These are phyloP conservation scores for Selenia dentaria DNA, from an alignment of 2,888 invertebrate species.

Conservation along the genomic window DNA sequence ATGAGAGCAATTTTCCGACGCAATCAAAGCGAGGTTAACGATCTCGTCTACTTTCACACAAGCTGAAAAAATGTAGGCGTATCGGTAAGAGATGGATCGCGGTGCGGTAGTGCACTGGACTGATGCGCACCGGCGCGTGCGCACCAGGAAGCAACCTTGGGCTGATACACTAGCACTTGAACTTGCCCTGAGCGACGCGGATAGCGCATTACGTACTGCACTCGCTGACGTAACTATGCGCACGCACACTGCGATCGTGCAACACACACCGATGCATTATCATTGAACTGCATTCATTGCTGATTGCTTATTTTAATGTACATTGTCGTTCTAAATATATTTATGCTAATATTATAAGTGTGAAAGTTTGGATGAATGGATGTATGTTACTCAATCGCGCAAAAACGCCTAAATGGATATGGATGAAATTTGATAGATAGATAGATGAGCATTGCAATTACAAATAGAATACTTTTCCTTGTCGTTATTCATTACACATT, in stretches of 20 bases:
- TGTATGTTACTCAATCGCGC: no score
- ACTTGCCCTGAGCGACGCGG: constrained; percentile 63
- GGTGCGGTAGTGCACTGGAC: constrained; percentile 21
- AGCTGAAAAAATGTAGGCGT: constrained; percentile 25
- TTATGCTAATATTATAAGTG: no score
- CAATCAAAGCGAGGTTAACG: constrained; percentile 33
- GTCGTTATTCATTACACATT: no score
- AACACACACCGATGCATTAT: not conserved
- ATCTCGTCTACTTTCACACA: constrained; percentile 38
- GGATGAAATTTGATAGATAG: no score
- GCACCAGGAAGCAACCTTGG: constrained; percentile 78
- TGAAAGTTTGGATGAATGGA: no score
- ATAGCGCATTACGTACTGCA: constrained; percentile 37
- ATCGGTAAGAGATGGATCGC: constrained; percentile 17
- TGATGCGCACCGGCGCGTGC: constrained; percentile 56
- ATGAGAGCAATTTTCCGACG: constrained; percentile 24
- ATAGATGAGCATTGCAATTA: no score
- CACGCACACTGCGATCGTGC: not conserved
- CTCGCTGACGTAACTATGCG: constrained; percentile 21
- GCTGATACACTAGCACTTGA: constrained; percentile 68
- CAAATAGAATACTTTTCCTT: no score
- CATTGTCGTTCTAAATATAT: no score
- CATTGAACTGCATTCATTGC: no score
- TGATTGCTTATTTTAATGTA: no score
- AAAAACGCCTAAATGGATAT: no score